Evolutionary conservation across 2,797 vertebrate species (phyloP), one percentile per base, ranked within the genome.

Genomic region (Eupleurogrammus muticus): DNA sequence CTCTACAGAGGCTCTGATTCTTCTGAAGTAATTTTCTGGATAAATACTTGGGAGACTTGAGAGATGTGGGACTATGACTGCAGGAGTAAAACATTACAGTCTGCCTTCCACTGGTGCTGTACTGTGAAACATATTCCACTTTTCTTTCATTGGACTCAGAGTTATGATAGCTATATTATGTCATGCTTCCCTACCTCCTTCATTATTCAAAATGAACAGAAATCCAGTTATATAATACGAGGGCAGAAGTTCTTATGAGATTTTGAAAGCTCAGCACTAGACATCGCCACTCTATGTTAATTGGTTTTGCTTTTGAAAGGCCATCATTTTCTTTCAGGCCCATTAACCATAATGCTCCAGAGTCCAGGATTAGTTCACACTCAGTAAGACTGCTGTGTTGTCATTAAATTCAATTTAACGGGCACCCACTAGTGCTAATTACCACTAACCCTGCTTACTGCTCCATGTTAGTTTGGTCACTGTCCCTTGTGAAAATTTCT

Each of bases 261-360:
- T 92, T 88, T 93, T 85, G 89, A 89, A 87, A 92, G 91, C 88
- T 90, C 90, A 90, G 86, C 90, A 90, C 81, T 85, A 76, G 85
- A 91, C 90, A 89, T 91, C 90, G 87, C 76, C 85, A 81, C 90
- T 91, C 81, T 62, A 78, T 91, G 90, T 92, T 94, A 94, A 94
- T 94, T 93, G 92, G 92, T 92, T 94, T 93, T 92, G 91, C 92
- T 92, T 92, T 91, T 94, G 88, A 93, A 91, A 92, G 90, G 90
- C 90, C 90, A 92, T 94, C 87, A 92, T 94, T 94, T 93, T 92
- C 90, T 94, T 93, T 94, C 89, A 78, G 92, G 92, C 82, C 90
- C 94, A 93, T 94, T 93, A 94, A 94, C 86, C 86, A 84, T 89
- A 91, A 94, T 90, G 89, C 90, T 92, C 84, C 83, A 72, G 80